Evolutionary conservation across 1,140 invertebrate genomes (phyloP), one percentile per base, ranked within the genome.

Genomic region (Cyclargus thomasi): DNA sequence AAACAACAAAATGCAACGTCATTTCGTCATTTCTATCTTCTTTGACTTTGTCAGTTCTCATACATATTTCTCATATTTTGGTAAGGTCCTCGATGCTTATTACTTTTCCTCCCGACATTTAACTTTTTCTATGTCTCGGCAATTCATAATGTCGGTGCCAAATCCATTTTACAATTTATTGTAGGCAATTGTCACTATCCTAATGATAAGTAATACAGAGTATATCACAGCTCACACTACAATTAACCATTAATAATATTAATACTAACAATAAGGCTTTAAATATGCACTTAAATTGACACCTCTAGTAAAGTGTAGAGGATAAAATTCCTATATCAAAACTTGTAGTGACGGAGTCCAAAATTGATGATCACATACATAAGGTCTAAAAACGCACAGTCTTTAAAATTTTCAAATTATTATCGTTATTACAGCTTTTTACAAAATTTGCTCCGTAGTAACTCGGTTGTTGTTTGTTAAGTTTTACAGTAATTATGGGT

Each of bases 161-260:
- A 47, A 47, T 16, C 7, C 14, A 47, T 47, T 47, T 47, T 47
- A 47, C 39, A 47, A 47, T 47, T 39, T 39, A 39, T 39, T 1
- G 39, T 11, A 14, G 39, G 14, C 39, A 47, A 47, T 47, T 16
- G 14, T 29, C 8, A 29, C 8, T 47, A 47, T 47, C 11, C 55
- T 59, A 59, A 59, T 59, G 55, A 20, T 59, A 59, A 20, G 55
- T 59, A 59, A 59, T 59, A 59, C 21, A 59, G 18, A 59, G 55
- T 59, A 59, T 59, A 59, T 59, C 55, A 59, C 55, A 59, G 55
- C 55, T 59, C 17, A 59, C 18, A 59, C 55, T 59, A 59, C 55
- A 6, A 3, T 47, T 59, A 59, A 7, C 55, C 17, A 47, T 47
- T 47, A 47, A 14, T 47, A 59, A 59, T 59, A 59, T 59, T 59